Percentiles rank a stretch among this genome's conserved stretches.
Conservation (phyloP, 2,888 invertebrate species). For the Mongoloraphidia duomilia region DNA sequence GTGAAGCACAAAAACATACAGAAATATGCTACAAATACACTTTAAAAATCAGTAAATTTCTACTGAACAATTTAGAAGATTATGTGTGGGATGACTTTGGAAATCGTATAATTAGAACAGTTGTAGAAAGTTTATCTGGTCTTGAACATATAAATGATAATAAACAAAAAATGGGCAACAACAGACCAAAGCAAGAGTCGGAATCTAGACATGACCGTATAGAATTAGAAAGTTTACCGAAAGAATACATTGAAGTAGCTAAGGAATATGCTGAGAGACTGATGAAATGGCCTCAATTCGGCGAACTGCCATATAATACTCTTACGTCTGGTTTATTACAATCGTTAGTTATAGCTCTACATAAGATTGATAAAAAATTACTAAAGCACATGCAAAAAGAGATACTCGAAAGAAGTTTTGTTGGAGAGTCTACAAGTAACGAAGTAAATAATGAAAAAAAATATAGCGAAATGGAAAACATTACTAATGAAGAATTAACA, state of each 20-base stretch:
- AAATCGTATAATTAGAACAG: slow-evolving; percentile 60
- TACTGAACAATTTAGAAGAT: slow-evolving; percentile 73
- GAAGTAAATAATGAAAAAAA: slow-evolving; percentile 21
- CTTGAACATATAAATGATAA: slow-evolving; percentile 25
- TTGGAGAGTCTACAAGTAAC: slow-evolving; percentile 14
- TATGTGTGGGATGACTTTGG: slow-evolving; percentile 66
- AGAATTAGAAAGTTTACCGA: slow-evolving; percentile 27
- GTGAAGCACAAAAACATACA: slow-evolving; percentile 27
- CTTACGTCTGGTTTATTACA: slow-evolving; percentile 60
- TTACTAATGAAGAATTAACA: slow-evolving; percentile 10
- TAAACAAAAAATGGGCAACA: slow-evolving; percentile 18
- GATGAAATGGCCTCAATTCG: slow-evolving; percentile 62
- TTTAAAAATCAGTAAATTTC: slow-evolving; percentile 56
- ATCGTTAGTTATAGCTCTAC: slow-evolving; percentile 44
- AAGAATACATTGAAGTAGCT: slow-evolving; percentile 44
- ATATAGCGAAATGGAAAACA: slow-evolving; percentile 18
- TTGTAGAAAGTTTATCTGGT: slow-evolving; percentile 54
- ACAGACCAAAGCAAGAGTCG: slow-evolving; percentile 10
- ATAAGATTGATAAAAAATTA: slow-evolving; percentile 40
- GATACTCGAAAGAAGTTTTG: slow-evolving; percentile 48
- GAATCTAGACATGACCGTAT: neutral
- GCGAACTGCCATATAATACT: slow-evolving; percentile 52
- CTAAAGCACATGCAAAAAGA: slow-evolving; percentile 40
- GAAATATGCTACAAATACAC: slow-evolving; percentile 47
- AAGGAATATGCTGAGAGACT: slow-evolving; percentile 49